These are phyloP conservation scores for Tetropium fuscum DNA, from an alignment of 2,888 invertebrate genomes.

Conservation along the genomic window DNA sequence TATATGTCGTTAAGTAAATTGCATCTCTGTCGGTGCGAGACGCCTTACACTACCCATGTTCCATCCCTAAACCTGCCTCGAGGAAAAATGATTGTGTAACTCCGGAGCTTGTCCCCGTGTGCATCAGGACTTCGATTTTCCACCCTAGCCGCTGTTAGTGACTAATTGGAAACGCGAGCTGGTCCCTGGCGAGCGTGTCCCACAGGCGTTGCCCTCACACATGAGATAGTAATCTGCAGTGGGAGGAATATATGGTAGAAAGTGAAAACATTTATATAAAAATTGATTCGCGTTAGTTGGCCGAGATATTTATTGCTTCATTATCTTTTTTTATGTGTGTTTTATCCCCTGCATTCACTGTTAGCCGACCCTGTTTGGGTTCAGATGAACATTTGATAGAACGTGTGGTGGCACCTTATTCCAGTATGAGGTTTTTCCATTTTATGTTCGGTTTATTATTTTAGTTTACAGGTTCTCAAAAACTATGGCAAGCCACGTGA, in stretches of 20 bases:
- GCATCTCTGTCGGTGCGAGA: no score
- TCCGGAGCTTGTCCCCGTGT: slow-evolving; percentile 7
- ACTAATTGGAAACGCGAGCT: slow-evolving; percentile 19
- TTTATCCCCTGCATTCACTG: no score
- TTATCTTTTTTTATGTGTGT: no score
- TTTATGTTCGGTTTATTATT: no score
- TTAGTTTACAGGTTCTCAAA: no score
- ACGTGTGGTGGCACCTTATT: no score
- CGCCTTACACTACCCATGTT: no score
- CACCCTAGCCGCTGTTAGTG: slow-evolving; percentile 8
- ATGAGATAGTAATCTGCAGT: slow-evolving; percentile 4
- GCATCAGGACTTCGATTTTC: slow-evolving; percentile 8
- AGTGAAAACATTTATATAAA: slow-evolving; percentile 5
- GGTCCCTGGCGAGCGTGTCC: slow-evolving; percentile 1
- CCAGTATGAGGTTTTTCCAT: no score
- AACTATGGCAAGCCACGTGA: no score
- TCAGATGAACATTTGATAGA: no score
- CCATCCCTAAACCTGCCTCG: not conserved
- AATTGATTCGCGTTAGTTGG: slow-evolving; percentile 1
- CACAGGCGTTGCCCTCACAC: slow-evolving; percentile 4
- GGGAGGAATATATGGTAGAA: slow-evolving; percentile 1
- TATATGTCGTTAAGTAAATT: no score
- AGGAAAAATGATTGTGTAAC: slow-evolving; percentile 18
- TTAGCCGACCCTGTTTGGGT: no score
- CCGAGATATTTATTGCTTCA: not conserved